Percentiles rank a stretch among this genome's conserved stretches.
Conservation (phyloP, 2,888 invertebrate genomes). For the Nephrotoma guestfalica region DNA sequence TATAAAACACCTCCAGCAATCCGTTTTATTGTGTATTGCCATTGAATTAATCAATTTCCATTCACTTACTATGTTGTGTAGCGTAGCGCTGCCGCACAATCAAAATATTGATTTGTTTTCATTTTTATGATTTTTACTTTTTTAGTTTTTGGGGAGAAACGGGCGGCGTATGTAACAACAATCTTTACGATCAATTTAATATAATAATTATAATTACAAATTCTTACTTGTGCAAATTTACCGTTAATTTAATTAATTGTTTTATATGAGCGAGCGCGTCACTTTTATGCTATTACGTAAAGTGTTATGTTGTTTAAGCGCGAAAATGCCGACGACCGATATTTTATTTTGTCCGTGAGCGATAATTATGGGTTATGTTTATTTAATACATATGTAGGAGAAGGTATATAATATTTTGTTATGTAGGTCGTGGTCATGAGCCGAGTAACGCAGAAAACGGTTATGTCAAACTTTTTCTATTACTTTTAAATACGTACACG, state of each 20-base stretch:
- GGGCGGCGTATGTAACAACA: neutral
- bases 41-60: neutral
- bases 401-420: neutral
- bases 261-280: neutral
- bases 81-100: neutral
- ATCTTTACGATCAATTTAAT: neutral
- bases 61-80: neutral
- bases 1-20: neutral
- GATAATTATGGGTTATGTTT: neutral
- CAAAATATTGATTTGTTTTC: neutral
- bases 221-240: neutral
- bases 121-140: neutral
- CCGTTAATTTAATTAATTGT: neutral
- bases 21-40: neutral
- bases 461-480: neutral
- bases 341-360: neutral
- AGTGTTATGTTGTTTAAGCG: neutral
- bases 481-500: too few relatives aligned
- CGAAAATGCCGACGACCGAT: neutral
- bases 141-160: neutral
- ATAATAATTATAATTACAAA: neutral
- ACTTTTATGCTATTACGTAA: neutral
- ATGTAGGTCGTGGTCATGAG: neutral
- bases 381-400: neutral
- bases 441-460: neutral